Conservation (phyloP, 2,888 invertebrate genomes). For the Dolichomitus sp. region DNA sequence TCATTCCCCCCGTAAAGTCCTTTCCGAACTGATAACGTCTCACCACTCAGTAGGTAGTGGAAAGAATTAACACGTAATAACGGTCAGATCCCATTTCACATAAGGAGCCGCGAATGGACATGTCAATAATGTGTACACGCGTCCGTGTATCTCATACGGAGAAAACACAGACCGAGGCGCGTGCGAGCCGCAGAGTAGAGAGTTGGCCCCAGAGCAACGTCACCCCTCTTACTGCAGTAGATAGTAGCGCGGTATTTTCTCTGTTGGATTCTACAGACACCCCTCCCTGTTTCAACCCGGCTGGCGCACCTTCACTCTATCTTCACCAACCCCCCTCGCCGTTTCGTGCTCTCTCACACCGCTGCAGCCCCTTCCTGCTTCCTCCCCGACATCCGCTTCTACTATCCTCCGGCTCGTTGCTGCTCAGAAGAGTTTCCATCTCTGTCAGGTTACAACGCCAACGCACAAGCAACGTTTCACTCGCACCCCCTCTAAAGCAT, state of each 20-base stretch:
- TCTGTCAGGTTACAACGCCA: conserved; percentile 24
- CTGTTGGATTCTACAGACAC: conserved; percentile 34
- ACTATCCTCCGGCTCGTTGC: conserved; percentile 40
- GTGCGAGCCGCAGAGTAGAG: conserved; percentile 49
- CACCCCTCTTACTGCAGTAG: conserved; percentile 82
- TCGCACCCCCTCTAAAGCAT: conserved; percentile 18
- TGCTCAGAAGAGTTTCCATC: conserved; percentile 27
- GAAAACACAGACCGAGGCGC: conserved; percentile 42
- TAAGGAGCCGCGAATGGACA: background rate
- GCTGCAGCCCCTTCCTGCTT: conserved; percentile 23
- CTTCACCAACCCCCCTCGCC: conserved; percentile 70
- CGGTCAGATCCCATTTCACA: background rate
- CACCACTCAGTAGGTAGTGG: background rate
- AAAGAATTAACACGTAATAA: background rate
- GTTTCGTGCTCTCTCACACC: conserved; percentile 49
- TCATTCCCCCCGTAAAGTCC: background rate
- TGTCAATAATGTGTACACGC: conserved; percentile 9
- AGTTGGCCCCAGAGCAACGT: conserved; percentile 75
- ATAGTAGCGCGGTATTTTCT: conserved; percentile 79
- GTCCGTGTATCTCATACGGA: background rate
- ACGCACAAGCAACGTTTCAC: conserved; percentile 38
- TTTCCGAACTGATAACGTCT: background rate
- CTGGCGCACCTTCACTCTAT: conserved; percentile 70
- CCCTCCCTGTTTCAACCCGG: conserved; percentile 56
- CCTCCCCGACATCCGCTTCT: conserved; percentile 26